These are phyloP conservation scores for Rhingia rostrata DNA, from an alignment of 2,888 invertebrate genomes.

Conservation along the genomic window DNA sequence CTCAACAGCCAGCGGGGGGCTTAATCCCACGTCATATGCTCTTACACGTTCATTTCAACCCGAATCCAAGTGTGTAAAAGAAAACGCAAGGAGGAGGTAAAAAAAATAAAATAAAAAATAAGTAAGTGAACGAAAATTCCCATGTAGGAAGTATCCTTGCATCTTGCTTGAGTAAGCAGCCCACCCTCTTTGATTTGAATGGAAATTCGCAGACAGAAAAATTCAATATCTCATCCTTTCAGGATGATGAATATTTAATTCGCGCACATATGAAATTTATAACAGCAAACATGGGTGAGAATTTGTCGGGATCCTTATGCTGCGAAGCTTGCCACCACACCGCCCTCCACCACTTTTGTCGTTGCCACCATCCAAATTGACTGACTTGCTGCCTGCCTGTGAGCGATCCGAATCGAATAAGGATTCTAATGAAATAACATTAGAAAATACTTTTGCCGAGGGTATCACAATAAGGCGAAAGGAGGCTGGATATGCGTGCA, in stretches of 20 bases:
- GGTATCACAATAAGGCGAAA: slow-evolving; percentile 26
- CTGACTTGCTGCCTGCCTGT: slow-evolving; percentile 53
- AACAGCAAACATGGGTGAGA: slow-evolving; percentile 73
- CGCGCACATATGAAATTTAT: slow-evolving; percentile 75
- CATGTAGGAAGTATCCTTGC: slow-evolving; percentile 56
- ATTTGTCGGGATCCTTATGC: slow-evolving; percentile 56
- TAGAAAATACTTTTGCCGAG: slow-evolving; percentile 72
- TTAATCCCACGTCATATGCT: slow-evolving; percentile 71
- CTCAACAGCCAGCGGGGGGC: slow-evolving; percentile 46
- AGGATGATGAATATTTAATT: slow-evolving; percentile 76
- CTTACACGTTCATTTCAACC: slow-evolving; percentile 62
- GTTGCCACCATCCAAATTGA: slow-evolving; percentile 36
- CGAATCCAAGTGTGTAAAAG: slow-evolving; percentile 6
- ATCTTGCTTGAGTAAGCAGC: slow-evolving; percentile 33
- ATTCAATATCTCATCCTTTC: slow-evolving; percentile 76
- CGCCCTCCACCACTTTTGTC: slow-evolving; percentile 9
- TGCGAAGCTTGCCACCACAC: slow-evolving; percentile 20
- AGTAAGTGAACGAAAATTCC: slow-evolving; percentile 51
- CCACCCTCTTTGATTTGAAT: slow-evolving; percentile 62
- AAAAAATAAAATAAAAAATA: slow-evolving; percentile 15
- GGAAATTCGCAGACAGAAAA: slow-evolving; percentile 74
- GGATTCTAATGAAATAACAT: slow-evolving; percentile 74
- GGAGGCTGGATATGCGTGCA: slow-evolving; percentile 9
- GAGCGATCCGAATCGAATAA: slow-evolving; percentile 74
- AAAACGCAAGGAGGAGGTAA: not conserved